Conservation (phyloP, 2,113 vertebrate species). For the Oreochromis tanganicae region DNA sequence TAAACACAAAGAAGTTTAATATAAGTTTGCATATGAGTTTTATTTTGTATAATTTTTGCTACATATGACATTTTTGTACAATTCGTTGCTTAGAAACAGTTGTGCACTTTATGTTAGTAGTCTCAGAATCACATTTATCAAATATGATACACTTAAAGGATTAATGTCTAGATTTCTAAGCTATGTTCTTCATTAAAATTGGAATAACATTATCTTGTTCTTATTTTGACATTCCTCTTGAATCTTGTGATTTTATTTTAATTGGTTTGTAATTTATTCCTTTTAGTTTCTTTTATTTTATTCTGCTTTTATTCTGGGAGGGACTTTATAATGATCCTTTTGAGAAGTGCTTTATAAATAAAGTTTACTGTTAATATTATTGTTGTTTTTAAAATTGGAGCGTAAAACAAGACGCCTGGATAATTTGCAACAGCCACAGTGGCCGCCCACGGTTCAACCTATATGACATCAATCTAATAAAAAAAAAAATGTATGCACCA, state of each 20-base stretch:
- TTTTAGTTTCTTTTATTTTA: neutral
- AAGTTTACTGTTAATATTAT: neutral
- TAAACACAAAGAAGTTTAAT: neutral
- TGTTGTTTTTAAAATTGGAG: neutral
- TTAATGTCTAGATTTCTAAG: neutral
- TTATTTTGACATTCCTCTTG: neutral
- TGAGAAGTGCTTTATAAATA: neutral
- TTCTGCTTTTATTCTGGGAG: neutral
- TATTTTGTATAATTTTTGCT: neutral
- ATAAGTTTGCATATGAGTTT: neutral
- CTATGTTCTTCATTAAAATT: neutral
- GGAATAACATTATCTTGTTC: neutral
- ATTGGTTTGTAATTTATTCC: neutral
- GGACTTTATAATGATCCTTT: neutral
- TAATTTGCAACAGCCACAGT: neutral
- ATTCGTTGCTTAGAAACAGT: neutral
- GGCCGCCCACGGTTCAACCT: fast-evolving
- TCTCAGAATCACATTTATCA: neutral
- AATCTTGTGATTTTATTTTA: neutral
- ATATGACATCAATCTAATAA: neutral
- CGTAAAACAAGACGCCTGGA: neutral
- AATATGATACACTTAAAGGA: neutral
- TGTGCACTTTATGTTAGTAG: neutral
- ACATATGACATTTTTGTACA: neutral
- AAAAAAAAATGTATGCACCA: neutral